These are phyloP conservation scores for human (Homo sapiens) DNA, from an alignment of 2,113 vertebrate species.

Conservation along the genomic window DNA sequence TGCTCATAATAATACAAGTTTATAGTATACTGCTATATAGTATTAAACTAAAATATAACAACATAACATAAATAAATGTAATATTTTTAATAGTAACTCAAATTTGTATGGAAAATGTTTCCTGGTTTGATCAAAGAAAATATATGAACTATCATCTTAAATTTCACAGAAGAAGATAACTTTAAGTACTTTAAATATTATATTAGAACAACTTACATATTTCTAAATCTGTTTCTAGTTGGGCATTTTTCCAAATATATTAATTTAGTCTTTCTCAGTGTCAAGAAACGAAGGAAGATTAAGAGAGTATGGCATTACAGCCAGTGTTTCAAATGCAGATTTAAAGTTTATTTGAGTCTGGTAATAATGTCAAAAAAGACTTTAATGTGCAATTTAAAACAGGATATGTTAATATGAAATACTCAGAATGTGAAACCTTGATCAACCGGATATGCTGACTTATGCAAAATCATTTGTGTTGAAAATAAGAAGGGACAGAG, in stretches of 20 bases:
- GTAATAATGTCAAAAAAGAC: conserved; percentile 65
- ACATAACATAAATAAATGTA: neutral
- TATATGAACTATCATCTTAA: neutral
- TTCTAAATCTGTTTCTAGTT: conserved; percentile 50
- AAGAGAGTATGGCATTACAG: conserved; percentile 43
- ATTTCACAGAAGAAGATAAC: conserved; percentile 24
- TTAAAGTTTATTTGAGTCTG: conserved; percentile 45
- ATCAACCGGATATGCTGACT: conserved; percentile 66
- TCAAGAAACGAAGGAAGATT: conserved; percentile 56
- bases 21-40: too few species aligned
- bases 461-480: neutral
- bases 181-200: conserved; percentile 1
- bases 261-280: conserved; percentile 51
- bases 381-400: conserved; percentile 76
- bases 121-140: neutral
- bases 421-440: conserved; percentile 68
- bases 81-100: neutral
- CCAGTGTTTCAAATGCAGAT: conserved; percentile 65
- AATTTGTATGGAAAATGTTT: neutral
- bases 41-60: neutral
- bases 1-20: too few species aligned
- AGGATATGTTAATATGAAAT: conserved; percentile 72
- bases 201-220: conserved; percentile 33
- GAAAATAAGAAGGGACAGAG: neutral
- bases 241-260: conserved; percentile 41